Percentiles rank a stretch among this genome's conserved stretches.
Conservation (phyloP, 2,888 invertebrate species). For the Mechanitis mazaeus region DNA sequence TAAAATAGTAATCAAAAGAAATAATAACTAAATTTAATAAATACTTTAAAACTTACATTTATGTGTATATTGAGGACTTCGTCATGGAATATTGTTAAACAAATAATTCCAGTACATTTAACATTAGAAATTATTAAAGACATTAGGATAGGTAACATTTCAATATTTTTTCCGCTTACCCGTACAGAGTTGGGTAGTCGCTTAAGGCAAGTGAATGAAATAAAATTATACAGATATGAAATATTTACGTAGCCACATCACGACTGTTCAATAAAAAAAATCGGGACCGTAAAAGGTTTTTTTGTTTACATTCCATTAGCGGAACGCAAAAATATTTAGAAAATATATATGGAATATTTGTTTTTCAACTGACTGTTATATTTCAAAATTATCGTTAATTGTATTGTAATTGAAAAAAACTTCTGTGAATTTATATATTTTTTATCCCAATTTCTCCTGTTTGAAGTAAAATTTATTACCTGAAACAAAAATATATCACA, state of each 20-base stretch:
- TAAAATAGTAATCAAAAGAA: no score
- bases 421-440: conserved; percentile 1
- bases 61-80: no score
- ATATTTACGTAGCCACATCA: conserved; percentile 2
- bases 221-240: conserved; percentile 4
- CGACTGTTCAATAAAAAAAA: conserved; percentile 1
- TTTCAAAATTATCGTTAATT: conserved; percentile 40
- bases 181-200: conserved; percentile 1
- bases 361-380: conserved; percentile 24
- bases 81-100: neutral
- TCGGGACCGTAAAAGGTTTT: neutral
- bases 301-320: conserved; percentile 18
- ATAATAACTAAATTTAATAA: no score
- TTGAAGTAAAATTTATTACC: conserved; percentile 24
- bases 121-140: neutral
- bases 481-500: conserved; percentile 21
- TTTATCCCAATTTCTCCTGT: conserved; percentile 18
- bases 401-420: conserved; percentile 38
- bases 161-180: conserved; percentile 4
- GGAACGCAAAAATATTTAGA: conserved; percentile 5
- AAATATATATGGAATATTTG: conserved; percentile 15
- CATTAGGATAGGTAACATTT: conserved; percentile 1
- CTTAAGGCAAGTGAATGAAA: conserved; percentile 4
- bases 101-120: neutral
- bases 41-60: no score